Base-by-base conservation (phyloP, 2,888 invertebrate species). In the Apodemia zela region DNA sequence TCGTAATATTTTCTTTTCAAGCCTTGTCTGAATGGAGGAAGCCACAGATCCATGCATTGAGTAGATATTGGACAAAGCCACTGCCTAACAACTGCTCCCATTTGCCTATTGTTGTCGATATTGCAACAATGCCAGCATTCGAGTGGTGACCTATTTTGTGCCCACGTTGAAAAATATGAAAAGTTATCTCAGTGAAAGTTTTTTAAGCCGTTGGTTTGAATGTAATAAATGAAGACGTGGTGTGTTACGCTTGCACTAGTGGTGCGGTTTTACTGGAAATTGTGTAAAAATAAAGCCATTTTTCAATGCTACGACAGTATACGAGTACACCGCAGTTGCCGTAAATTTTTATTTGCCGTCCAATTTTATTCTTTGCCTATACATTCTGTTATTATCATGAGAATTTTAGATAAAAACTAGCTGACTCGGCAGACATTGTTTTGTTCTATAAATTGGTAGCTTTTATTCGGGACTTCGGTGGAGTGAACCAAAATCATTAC, bases 11-110 rank as follows among this genome's bases (percentile, higher is more conserved):
- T 82, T 81, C 81, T 79, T 81, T 81, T 75, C 70, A 76, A 73
- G 29, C 59, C 47, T 58, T 70, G 71, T 71, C 72, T 76, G 82
- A 81, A 82, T 77, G 74, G 71, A 72, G 74, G 76, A 81, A 84
- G 69, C 82, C 81, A 80, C 79, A 81, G 81, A 86, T 82, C 78
- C 77, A 75, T 79, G 78, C 74, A 85, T 84, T 80, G 81, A 81
- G 76, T 78, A 75, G 80, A 78, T 79, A 84, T 81, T 73, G 81
- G 81, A 86, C 84, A 85, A 86, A 82, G 81, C 78, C 74, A 71
- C 68, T 66, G 71, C 72, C 76, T 79, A 82, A 82, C 85, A 81
- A 79, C 84, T 79, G 82, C 78, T 79, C 81, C 71, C 79, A 78
- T 85, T 83, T 76, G 70, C 71, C 82, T 72, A 84, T 87, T 87